These are phyloP conservation scores for Athalia rosae DNA, from an alignment of 2,888 invertebrate genomes.

Conservation along the genomic window DNA sequence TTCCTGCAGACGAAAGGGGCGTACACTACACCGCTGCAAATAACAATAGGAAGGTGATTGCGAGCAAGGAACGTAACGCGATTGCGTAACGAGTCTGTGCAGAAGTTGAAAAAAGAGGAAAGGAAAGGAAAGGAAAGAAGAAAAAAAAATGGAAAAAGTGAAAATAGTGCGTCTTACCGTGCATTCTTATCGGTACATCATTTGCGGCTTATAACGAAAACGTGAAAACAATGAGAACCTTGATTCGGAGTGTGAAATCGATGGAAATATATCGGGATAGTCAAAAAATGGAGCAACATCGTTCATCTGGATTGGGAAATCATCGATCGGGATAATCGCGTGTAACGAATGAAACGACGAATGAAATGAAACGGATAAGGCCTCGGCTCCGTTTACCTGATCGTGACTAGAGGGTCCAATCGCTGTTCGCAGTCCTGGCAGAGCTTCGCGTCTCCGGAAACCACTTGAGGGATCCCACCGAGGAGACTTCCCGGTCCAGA, in stretches of 20 bases:
- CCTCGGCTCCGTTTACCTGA: slow-evolving; percentile 70
- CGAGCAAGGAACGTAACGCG: not conserved
- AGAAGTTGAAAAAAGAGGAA: not conserved
- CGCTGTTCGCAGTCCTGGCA: slow-evolving; percentile 93
- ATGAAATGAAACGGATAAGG: not conserved
- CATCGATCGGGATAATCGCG: too few species aligned
- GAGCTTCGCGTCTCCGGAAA: slow-evolving; percentile 74
- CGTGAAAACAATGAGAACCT: slow-evolving; percentile 19
- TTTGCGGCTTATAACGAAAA: not conserved
- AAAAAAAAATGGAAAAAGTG: too few species aligned
- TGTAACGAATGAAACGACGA: too few species aligned
- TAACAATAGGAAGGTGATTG: slow-evolving; percentile 5
- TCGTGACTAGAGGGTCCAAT: slow-evolving; percentile 85
- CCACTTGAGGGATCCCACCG: slow-evolving; percentile 76
- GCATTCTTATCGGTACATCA: too few species aligned
- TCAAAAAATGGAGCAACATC: not conserved
- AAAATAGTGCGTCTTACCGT: too few species aligned
- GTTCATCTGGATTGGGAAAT: too few species aligned
- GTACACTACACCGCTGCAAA: slow-evolving; percentile 79
- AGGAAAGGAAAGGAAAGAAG: too few species aligned
- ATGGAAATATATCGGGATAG: not conserved
- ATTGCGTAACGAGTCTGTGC: not conserved
- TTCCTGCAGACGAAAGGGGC: slow-evolving; percentile 90
- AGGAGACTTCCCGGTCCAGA: slow-evolving; percentile 74
- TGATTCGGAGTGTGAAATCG: not conserved